Base-by-base conservation (phyloP, 2,113 vertebrate genomes). In the Rhinolophus ferrumequinum region DNA sequence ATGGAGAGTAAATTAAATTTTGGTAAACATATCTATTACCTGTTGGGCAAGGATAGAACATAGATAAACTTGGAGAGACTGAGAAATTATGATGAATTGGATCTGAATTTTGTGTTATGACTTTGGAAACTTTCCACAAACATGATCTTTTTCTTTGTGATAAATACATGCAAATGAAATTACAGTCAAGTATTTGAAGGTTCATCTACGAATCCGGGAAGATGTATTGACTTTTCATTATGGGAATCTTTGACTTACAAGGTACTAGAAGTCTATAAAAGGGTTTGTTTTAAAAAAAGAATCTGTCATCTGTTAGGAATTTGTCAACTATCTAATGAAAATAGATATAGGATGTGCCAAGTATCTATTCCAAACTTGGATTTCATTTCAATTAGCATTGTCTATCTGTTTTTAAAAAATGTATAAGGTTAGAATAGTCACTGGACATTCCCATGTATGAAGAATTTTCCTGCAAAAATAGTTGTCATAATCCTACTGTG, bases 131-230 rank as follows among this genome's bases (percentile, higher is more conserved):
- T 85, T 93, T 88, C 86, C 50, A 52, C 41, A 84, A 84, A 72
- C 38, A 67, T 30, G 2, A 30, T 81, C 5, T 80, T 86, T 80
- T 88, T 52, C 3, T 86, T 89, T 73, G 44, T 88, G 54, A 88
- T 69, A 93, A 79, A 66, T 90, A 79, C 72, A 81, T 60, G 0
- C 19, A 77, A 79, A 56, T 89, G 21, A 44, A 66, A 60, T 85
- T 93, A 44, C 1, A 85, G n/a, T 81, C 13, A 90, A 67, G 35
- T 90, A 87, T 90, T 88, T 95, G 35, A 93, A 83, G 69, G 80
- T 24, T 15, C 5, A 64, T 44, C 5, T 81, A 30, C 81, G 26
- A 94, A 69, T 85, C 64, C 10, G 90, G 22, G 24, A 69, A 9
- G 5, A 82, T 50, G 2, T 69, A 38, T n/a, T 88, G 26, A 64